Percentiles rank a stretch among this genome's conserved stretches.
These are phyloP conservation scores for Drosophila subobscura DNA, from an alignment of 1,140 invertebrate species.

Conservation along the genomic window DNA sequence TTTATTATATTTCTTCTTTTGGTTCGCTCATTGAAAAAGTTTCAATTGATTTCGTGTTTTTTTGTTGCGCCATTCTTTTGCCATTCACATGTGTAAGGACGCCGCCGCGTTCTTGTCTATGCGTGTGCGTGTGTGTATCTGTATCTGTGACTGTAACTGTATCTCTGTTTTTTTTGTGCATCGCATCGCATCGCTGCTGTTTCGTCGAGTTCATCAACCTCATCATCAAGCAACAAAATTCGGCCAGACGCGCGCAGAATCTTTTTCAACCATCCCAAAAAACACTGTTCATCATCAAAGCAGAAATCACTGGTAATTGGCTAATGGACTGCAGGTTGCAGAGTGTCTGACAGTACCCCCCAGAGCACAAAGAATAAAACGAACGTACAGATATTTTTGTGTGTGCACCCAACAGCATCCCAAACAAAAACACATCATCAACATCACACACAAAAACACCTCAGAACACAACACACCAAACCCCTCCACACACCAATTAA, in stretches of 20 bases:
- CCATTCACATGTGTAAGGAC: constrained; percentile 17
- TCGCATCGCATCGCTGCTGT: constrained; percentile 29
- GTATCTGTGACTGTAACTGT: constrained; percentile 10
- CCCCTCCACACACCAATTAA: constrained; percentile 34
- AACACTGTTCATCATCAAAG: neutral
- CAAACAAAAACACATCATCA: constrained; percentile 11
- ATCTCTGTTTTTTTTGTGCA: constrained; percentile 34
- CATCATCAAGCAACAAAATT: constrained; percentile 62
- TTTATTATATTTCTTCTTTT: constrained; percentile 4
- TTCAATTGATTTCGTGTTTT: constrained; percentile 44
- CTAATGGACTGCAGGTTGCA: constrained; percentile 58
- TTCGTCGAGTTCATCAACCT: constrained; percentile 56
- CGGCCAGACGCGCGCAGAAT: no score
- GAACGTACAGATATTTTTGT: constrained; percentile 26
- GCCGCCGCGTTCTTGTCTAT: constrained; percentile 6
- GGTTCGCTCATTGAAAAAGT: constrained; percentile 7
- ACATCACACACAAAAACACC: constrained; percentile 11
- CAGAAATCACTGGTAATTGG: constrained; percentile 72
- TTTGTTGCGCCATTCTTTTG: constrained; percentile 15
- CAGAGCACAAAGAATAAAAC: constrained; percentile 25
- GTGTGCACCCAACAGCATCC: constrained; percentile 28
- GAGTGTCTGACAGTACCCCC: constrained; percentile 12
- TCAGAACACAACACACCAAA: constrained; percentile 4
- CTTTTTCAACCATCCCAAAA: no score
- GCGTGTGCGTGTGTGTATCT: constrained; percentile 11